Evolutionary conservation across 2,888 invertebrate genomes (phyloP), one percentile per base, ranked within the genome.

Genomic region (Pseudanteris insignis): DNA sequence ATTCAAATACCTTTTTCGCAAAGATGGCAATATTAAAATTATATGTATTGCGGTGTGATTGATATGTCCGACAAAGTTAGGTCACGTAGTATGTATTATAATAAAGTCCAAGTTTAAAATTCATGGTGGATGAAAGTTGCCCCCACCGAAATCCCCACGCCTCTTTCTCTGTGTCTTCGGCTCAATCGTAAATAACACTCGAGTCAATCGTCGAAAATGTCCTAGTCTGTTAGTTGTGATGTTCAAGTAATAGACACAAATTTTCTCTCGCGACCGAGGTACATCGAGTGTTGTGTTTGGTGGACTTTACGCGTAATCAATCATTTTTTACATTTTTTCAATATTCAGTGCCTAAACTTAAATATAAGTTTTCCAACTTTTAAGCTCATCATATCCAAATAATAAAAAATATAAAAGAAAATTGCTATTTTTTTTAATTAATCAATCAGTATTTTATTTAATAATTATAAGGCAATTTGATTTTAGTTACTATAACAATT

Each of bases 51-150:
- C 13, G 21, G 34, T 29, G 33, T 40, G 29, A 47, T 46, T 43
- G 37, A 53, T 53, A 30, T 13, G 53, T 53, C 36, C 43, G 46
- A 33, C 40, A 24, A 47, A 55, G 33, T 9, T 40, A 47, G 47
- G 41, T 41, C 57, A 43, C 48, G 58, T 58, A 43, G 44, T 46
- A 44, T 14, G 21, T 48, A 50, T 15, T 47, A 37, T 33, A 44
- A 43, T 43, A 37, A 58, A 59, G 34, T 51, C 51, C 51, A 63
- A 55, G 38, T 40, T 51, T 50, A 36, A 58, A 59, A 62, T 64
- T 47, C 40, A 51, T 9, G 51, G 53, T 50, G 37, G 34, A 62
- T 51, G 62, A 63, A 63, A 65, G 62, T 55, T 60, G 10, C 44
- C 55, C 55, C 58, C 55, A 54, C 59, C 36, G 25, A 12, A 28